Evolutionary conservation across 2,113 vertebrate genomes (phyloP).

Genomic region (Puffinus mauretanicus): DNA sequence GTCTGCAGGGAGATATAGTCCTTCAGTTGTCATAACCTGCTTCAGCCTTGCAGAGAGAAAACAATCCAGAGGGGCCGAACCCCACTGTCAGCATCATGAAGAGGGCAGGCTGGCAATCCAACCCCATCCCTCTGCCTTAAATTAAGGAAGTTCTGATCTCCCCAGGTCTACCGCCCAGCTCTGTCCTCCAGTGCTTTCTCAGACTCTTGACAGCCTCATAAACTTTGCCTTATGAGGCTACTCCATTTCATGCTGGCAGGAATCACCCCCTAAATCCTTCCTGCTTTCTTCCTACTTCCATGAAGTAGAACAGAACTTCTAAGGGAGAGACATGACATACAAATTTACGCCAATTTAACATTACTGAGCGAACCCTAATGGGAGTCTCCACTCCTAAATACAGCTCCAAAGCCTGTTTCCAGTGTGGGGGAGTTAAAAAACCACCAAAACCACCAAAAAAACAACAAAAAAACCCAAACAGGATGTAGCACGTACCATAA

Average conservation of each 20-base stretch:
- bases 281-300: neutral
- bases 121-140: neutral
- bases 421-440: neutral
- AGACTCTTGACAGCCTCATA: neutral
- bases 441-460: too few relatives aligned
- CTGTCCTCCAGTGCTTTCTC: neutral
- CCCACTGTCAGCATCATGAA: neutral
- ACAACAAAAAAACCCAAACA: neutral
- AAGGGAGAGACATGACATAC: neutral
- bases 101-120: neutral
- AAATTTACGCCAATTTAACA: neutral
- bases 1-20: neutral
- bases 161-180: neutral
- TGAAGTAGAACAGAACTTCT: neutral
- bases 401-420: neutral
- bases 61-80: neutral
- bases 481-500: neutral
- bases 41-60: neutral
- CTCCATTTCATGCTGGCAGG: neutral
- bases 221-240: neutral
- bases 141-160: neutral
- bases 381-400: neutral
- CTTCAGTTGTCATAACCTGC: neutral
- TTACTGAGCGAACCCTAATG: neutral
- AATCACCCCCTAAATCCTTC: neutral